Conservation (phyloP, 2,888 invertebrate genomes). For the Xanthia icteritia region DNA sequence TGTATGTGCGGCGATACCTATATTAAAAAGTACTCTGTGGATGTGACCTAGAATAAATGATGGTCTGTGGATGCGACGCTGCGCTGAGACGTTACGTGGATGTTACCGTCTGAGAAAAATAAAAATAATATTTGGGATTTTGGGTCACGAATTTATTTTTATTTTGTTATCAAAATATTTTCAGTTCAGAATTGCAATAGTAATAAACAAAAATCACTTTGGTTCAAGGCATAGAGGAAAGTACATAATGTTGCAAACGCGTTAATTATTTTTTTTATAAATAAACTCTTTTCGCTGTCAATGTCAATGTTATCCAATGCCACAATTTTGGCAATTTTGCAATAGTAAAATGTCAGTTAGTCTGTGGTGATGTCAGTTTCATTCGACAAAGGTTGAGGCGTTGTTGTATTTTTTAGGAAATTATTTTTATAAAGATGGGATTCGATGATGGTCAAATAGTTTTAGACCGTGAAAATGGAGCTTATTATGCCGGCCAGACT, state of each 20-base stretch:
- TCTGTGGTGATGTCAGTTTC: slow-evolving; percentile 25
- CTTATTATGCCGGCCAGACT: slow-evolving; percentile 82
- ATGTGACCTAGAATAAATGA: too few relatives aligned
- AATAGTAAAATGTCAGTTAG: not conserved
- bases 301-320: slow-evolving; percentile 3
- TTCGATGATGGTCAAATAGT: slow-evolving; percentile 81
- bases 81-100: not conserved
- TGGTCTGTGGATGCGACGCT: too few relatives aligned
- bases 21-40: too few relatives aligned
- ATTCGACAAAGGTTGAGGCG: not conserved
- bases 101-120: not conserved
- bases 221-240: not conserved
- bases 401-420: slow-evolving; percentile 11
- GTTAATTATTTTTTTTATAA: too few relatives aligned
- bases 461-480: slow-evolving; percentile 78
- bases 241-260: not conserved
- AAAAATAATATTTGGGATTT: not conserved
- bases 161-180: not conserved
- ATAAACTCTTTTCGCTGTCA: not conserved
- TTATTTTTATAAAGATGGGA: slow-evolving; percentile 75
- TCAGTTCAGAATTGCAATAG: not conserved
- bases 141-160: not conserved
- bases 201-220: not conserved
- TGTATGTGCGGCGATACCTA: too few relatives aligned
- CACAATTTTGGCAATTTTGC: slow-evolving; percentile 4